Evolutionary conservation across 2,113 vertebrate species (phyloP), one percentile per base, ranked within the genome.

Genomic region (Aspidoscelis tigris): DNA sequence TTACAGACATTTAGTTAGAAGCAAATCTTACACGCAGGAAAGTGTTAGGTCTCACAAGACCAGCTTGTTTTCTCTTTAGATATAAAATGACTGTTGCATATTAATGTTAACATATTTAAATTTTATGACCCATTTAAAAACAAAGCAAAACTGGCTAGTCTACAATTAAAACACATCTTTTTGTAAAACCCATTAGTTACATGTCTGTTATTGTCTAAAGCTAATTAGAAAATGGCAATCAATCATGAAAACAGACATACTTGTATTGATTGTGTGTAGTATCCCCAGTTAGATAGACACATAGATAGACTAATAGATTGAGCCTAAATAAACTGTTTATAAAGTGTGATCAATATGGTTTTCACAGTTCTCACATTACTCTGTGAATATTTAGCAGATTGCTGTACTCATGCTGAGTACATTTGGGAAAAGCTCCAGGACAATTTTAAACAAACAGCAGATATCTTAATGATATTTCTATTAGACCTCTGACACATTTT

Each of bases 241-340:
- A 88, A 88, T 91, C 80, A 89, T 81, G 72, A 83, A 87, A 93
- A 82, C 88, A 92, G 92, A 88, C 84, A 91, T 85, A 85, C 76
- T 86, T 86, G n/a, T 88, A 90, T 88, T 0, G 1, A 21, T 3
- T 79, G 33, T 68, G 78, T 80, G 74, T 86, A 84, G 74, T 33
- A 80, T 71, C 50, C 72, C 80, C 12, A 69, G 41, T 81, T 78
- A 87, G 69, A 84, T 81, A 85, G 33, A 69, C 0, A 0, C 44
- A 11, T 58, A 14, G 26, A 75, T 53, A 22, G n/a, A 70, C 16
- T 24, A 84, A 69, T 20, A 80, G n/a, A 71, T 58, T 74, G 68
- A 84, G 22, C 69, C 72, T 43, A 73, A 64, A 75, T 1, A 82
- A 88, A 86, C 87, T 2, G 47, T 84, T 88, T 82, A 8, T 79